Base-by-base conservation (phyloP, 2,888 invertebrate species). In the Myopa tessellatipennis region DNA sequence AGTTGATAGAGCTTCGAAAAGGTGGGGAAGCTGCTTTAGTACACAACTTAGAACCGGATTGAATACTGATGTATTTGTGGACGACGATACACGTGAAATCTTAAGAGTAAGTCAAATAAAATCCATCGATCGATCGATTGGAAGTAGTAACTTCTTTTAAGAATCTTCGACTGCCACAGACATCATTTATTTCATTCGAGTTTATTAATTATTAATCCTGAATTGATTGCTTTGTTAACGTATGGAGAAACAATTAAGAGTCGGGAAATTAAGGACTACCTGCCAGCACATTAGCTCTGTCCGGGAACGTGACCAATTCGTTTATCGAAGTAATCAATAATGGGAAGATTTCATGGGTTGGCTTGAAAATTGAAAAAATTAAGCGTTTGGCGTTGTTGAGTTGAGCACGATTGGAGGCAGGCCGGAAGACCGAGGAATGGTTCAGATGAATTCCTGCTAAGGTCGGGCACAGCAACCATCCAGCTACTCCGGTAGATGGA, bases 161-260 rank as follows among this genome's bases (percentile, higher is more conserved):
- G 5, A 18, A 34, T 52, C 55, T 55, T 69, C 7, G 4, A 50
- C 16, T 45, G n/a, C 18, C 52, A 50, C 67, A 50, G 18, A 69
- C 69, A 45, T 69, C 69, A 50, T 69, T 69, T 50, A 69, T 50
- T 69, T 50, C 45, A 50, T 26, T 50, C 5, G 8, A 4, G 38
- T 40, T 50, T 45, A 63, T 36, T 72, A 72, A 60, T 72, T 40
- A 58, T 45, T 10, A 72, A 10, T 36, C 7, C 14, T 16, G 58
- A 60, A 72, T 72, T 72, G 72, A 72, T 72, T 40, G 72, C 40
- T 72, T 40, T 72, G 63, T 73, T 73, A 73, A 63, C 61, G 50
- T 61, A 6, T n/a, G 61, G n/a, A n/a, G 45, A 60, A 26, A 45
- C 38, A 26, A 73, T 60, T 73, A 70, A 36, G 1, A 52, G 52